Conservation (phyloP, 1,140 invertebrate species). For the Phymastichus coffea region DNA sequence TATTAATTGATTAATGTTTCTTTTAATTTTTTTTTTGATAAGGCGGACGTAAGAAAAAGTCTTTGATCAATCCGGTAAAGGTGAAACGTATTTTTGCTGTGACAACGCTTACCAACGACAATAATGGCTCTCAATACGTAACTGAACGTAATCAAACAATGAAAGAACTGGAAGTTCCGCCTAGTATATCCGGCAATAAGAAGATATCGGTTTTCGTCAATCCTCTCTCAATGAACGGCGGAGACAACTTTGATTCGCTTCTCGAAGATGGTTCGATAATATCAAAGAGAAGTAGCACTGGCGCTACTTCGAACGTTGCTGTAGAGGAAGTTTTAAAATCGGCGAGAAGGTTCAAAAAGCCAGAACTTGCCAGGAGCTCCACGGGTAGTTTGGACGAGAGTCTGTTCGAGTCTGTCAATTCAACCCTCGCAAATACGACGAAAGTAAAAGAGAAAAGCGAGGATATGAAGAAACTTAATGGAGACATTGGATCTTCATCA, state of each 20-base stretch:
- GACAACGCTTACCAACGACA: slow-evolving; percentile 51
- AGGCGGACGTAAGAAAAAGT: slow-evolving; percentile 18
- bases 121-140: slow-evolving; percentile 53
- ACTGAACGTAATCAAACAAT: slow-evolving; percentile 57
- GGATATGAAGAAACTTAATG: slow-evolving; percentile 42
- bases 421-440: slow-evolving; percentile 28
- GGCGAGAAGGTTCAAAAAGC: slow-evolving; percentile 51
- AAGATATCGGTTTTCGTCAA: slow-evolving; percentile 62
- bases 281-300: slow-evolving; percentile 33
- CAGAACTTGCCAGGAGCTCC: slow-evolving; percentile 45
- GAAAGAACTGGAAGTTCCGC: slow-evolving; percentile 59
- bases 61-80: slow-evolving; percentile 51
- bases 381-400: slow-evolving; percentile 50
- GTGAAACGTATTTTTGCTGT: slow-evolving; percentile 57
- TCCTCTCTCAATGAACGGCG: slow-evolving; percentile 53
- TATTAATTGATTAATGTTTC: too few relatives aligned
- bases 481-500: slow-evolving; percentile 48
- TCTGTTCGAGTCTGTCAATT: slow-evolving; percentile 45
- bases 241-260: slow-evolving; percentile 46
- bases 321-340: slow-evolving; percentile 46
- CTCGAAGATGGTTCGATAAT: slow-evolving; percentile 44
- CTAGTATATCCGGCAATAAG: slow-evolving; percentile 53
- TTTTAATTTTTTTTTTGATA: too few relatives aligned
- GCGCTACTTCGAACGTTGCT: slow-evolving; percentile 14
- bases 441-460: slow-evolving; percentile 30